phyloP scores from a whole-genome alignment of 2,888 invertebrate genomes.

The Rhagium mordax region DNA sequence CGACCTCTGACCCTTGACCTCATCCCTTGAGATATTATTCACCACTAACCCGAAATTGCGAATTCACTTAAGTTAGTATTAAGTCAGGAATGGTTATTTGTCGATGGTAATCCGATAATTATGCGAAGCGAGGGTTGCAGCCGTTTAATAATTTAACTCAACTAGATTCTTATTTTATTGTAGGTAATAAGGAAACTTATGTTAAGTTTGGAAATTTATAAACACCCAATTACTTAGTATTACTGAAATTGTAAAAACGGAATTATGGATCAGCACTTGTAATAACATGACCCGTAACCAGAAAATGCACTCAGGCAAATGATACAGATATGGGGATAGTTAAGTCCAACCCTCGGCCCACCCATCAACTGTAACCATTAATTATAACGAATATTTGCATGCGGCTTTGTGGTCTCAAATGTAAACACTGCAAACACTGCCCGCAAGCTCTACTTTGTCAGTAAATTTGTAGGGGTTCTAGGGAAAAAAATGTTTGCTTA shows the following conservation, averaged over 20 bases:
- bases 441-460: slow-evolving; percentile 29
- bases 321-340: slow-evolving; percentile 28
- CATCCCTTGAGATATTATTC: slow-evolving; percentile 53
- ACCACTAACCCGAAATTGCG: slow-evolving; percentile 46
- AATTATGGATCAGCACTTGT: background rate
- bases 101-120: slow-evolving; percentile 53
- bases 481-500: slow-evolving; percentile 8
- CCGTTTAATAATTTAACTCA: slow-evolving; percentile 34
- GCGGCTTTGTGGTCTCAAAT: slow-evolving; percentile 29
- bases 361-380: slow-evolving; percentile 33
- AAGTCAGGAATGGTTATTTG: slow-evolving; percentile 47
- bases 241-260: background rate
- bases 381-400: slow-evolving; percentile 38
- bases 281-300: slow-evolving; percentile 27
- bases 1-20: slow-evolving; percentile 54
- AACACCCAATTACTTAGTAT: background rate
- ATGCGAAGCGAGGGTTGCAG: slow-evolving; percentile 40
- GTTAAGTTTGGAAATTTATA: background rate
- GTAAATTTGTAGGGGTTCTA: slow-evolving; percentile 28
- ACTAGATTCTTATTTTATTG: background rate
- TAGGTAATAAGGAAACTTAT: too few species aligned
- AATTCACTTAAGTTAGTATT: slow-evolving; percentile 46
- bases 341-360: slow-evolving; percentile 26
- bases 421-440: slow-evolving; percentile 26
- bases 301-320: slow-evolving; percentile 34